These are phyloP conservation scores for Yponomeuta sedellus DNA, from an alignment of 2,888 invertebrate genomes.

Conservation along the genomic window DNA sequence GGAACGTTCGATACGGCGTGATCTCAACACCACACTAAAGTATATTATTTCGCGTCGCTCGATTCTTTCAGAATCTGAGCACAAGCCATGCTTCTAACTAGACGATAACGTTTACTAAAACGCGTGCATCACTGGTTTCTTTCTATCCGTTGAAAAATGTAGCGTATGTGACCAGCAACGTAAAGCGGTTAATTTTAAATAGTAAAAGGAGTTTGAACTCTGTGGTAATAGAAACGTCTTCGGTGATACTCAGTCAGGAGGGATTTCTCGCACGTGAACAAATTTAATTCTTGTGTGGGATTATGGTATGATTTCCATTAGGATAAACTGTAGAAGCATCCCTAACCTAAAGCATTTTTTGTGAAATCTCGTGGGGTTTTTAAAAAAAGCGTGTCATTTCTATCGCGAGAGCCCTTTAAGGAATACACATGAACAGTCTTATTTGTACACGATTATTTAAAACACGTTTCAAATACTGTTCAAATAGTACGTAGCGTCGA, in stretches of 20 bases:
- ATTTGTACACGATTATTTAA: no score
- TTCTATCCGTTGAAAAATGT: neutral
- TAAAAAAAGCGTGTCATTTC: neutral
- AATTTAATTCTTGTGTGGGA: conserved; percentile 61
- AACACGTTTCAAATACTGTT: no score
- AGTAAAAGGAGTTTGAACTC: neutral
- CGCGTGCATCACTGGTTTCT: conserved; percentile 38
- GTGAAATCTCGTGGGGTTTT: neutral
- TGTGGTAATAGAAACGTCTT: conserved; percentile 31
- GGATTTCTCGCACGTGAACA: conserved; percentile 63
- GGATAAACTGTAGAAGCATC: conserved; percentile 40
- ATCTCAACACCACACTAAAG: conserved; percentile 59
- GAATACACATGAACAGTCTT: no score
- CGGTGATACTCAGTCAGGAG: conserved; percentile 47
- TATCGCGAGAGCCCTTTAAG: neutral
- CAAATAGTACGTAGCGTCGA: no score
- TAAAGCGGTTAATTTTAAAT: neutral
- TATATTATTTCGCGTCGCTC: conserved; percentile 50
- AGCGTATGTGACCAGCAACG: neutral
- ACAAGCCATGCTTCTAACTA: conserved; percentile 26
- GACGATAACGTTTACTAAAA: conserved; percentile 8
- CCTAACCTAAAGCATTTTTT: conserved; percentile 20
- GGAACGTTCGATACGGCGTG: conserved; percentile 48
- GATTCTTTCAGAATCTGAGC: conserved; percentile 27
- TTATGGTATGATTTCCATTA: conserved; percentile 41